These are phyloP conservation scores for Papio anubis DNA, from an alignment of 2,113 vertebrate genomes.

Conservation along the genomic window DNA sequence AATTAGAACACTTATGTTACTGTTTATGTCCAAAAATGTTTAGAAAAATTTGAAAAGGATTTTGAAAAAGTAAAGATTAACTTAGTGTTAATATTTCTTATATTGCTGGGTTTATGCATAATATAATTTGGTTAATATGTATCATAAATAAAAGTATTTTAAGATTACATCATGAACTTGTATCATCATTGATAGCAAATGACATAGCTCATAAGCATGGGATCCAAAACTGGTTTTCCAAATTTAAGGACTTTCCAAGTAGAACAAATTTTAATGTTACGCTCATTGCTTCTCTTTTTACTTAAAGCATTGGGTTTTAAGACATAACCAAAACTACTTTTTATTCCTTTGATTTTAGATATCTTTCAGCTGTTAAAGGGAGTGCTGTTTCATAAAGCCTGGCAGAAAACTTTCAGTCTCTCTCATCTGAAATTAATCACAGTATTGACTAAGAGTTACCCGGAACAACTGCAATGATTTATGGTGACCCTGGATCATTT, in stretches of 20 bases:
- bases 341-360: not conserved
- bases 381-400: not conserved
- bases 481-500: not conserved
- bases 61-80: not conserved
- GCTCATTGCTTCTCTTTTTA: not conserved
- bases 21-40: not conserved
- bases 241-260: conserved; percentile 23
- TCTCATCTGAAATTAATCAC: conserved; percentile 39
- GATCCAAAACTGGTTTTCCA: not conserved
- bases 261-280: not conserved
- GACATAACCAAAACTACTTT: not conserved
- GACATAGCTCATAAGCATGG: not conserved
- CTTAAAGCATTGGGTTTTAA: conserved; percentile 15
- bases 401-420: not conserved
- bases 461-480: not conserved
- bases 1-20: not conserved
- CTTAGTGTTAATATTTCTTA: not conserved
- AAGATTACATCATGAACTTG: not conserved
- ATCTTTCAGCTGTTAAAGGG: conserved; percentile 28
- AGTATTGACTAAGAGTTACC: not conserved
- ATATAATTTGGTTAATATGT: not conserved
- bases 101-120: not conserved
- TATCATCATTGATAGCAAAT: not conserved
- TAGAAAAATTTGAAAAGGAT: not conserved
- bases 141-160: not conserved